Base-by-base conservation (phyloP, 2,797 vertebrate species). In the Holocentrus rufus region DNA sequence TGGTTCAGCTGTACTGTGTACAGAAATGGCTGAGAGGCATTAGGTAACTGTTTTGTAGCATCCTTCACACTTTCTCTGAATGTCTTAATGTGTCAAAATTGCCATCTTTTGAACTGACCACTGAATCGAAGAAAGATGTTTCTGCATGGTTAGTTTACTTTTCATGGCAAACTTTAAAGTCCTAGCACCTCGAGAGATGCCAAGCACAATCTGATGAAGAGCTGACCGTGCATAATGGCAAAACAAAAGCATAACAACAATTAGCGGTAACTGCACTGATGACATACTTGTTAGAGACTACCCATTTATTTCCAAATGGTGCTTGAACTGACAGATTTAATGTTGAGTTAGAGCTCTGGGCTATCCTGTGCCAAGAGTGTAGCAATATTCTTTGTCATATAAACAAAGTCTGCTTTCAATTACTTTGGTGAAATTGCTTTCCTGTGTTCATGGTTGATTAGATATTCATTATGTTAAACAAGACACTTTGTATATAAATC, bases 381-480 rank as follows among this genome's bases (percentile, higher is more conserved):
- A 80, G 74, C 88, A 90, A 85, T 88, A 87, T 76, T 85, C 76
- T 89, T 58, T 69, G 65, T 85, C 74, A 55, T 75, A 66, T 80
- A 83, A 89, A 82, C 77, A 91, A 88, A 91, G 85, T 82, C 91
- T 92, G 89, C 88, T 85, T 94, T 94, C 89, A 92, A 92, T 95
- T 92, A 95, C 89, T 92, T 83, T 85, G 44, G 88, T 88, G 88
- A 92, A 94, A 94, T 91, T 93, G 92, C 92, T 91, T 87, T 85
- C 67, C 63, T 83, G 81, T 81, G 87, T 93, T 93, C 85, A 56
- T 66, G 87, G 90, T 84, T 90, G 86, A 93, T 95, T 93, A 91
- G 92, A 94, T 93, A 92, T 94, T 93, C 88, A 93, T 94, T 92
- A 91, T 79, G 70, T 90, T 89, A 89, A 94, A 92, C 74, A 77